Percentiles rank a stretch among this genome's conserved stretches.
Evolutionary conservation across 2,113 vertebrate genomes (phyloP).

Genomic region (Ctenodactylus gundi): DNA sequence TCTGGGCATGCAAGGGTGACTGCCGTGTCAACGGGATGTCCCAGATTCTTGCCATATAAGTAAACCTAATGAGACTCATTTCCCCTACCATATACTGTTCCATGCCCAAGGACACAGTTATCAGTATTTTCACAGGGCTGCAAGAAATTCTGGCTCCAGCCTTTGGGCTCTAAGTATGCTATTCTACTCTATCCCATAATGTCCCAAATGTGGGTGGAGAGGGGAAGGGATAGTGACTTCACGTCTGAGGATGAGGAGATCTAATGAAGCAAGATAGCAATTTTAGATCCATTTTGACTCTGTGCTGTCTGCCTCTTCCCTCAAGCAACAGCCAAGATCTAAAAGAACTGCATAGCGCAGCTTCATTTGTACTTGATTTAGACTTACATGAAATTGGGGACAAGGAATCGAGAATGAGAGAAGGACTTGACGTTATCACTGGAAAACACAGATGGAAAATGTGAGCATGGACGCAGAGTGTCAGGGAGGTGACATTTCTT

Average conservation of each 20-base stretch:
- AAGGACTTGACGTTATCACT: slow-evolving; percentile 17
- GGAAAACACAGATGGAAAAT: background rate
- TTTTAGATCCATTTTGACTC: background rate
- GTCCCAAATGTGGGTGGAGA: background rate
- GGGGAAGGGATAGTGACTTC: background rate
- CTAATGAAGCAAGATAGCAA: background rate
- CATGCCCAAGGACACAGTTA: background rate
- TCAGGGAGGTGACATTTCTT: background rate
- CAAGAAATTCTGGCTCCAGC: background rate
- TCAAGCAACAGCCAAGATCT: background rate
- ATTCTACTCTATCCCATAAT: background rate
- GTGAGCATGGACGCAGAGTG: background rate
- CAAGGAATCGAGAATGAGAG: background rate
- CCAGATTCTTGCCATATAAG: background rate
- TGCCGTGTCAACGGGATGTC: background rate
- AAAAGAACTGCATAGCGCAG: background rate
- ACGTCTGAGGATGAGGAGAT: background rate
- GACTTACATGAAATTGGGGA: background rate
- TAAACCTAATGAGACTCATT: no score
- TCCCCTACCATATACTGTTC: rapidly evolving
- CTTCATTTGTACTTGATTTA: background rate
- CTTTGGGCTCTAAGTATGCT: background rate
- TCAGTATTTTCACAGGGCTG: background rate
- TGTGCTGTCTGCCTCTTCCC: background rate
- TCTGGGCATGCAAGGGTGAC: background rate